A percentile compares a stretch with the other conserved stretches of the same genome.
phyloP scores from a whole-genome alignment of 2,797 vertebrate species.

The Fundulus diaphanus region DNA sequence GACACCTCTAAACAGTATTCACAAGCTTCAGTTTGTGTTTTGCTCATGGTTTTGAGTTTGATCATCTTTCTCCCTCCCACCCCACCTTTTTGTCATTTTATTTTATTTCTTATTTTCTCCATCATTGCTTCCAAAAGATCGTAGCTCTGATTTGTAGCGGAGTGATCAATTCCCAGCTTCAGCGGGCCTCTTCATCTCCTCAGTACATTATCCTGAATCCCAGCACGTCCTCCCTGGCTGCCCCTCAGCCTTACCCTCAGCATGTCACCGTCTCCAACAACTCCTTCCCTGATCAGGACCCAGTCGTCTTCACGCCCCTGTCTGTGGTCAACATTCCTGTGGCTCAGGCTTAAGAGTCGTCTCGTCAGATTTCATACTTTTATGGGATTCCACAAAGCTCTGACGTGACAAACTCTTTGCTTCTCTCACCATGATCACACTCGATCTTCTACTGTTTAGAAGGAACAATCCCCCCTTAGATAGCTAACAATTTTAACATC shows the following conservation, averaged over 20 bases:
- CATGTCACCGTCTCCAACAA: conserved; percentile 21
- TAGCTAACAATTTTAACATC: not conserved
- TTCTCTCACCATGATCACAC: not conserved
- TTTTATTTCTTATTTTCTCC: not conserved
- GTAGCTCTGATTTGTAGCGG: conserved; percentile 63
- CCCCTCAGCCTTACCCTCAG: conserved; percentile 17
- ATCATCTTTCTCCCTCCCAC: conserved; percentile 10
- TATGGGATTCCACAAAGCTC: not conserved
- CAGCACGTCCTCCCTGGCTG: conserved; percentile 1
- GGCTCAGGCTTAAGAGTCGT: conserved; percentile 20
- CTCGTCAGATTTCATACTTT: not conserved
- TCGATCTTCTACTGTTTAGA: not conserved
- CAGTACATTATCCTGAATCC: conserved; percentile 67
- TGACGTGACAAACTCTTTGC: not conserved
- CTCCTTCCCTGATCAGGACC: conserved; percentile 38
- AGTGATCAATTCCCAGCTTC: conserved; percentile 42
- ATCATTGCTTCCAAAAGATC: conserved; percentile 37
- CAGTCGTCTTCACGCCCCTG: conserved; percentile 57
- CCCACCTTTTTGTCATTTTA: not conserved
- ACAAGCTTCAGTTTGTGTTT: not conserved
- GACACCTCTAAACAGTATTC: not conserved
- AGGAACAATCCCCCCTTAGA: conserved; percentile 29
- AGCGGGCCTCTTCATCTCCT: conserved; percentile 13
- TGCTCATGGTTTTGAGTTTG: conserved; percentile 9
- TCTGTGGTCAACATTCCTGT: conserved; percentile 41